Evolutionary conservation across 2,113 vertebrate genomes (phyloP).

Genomic region (Scomber japonicus): DNA sequence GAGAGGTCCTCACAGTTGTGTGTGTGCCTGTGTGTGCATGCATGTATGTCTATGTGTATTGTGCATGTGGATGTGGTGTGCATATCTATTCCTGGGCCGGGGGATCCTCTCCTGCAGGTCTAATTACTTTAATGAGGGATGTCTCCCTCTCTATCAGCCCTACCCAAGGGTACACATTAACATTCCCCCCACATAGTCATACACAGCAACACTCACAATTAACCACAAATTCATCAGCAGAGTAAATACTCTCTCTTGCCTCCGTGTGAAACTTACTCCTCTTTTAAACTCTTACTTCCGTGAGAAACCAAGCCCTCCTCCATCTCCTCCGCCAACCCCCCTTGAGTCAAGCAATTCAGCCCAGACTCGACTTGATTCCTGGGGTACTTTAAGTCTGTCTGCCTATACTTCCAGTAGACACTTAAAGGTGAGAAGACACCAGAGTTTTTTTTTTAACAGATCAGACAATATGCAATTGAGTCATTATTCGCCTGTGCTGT

Average conservation of each 20-base stretch:
- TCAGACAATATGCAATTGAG: slow-evolving; percentile 77
- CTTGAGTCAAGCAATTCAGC: slow-evolving; percentile 41
- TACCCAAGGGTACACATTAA: slow-evolving; percentile 79
- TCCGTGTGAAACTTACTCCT: slow-evolving; percentile 45
- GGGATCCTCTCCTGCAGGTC: slow-evolving; percentile 79
- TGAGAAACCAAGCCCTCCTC: slow-evolving; percentile 40
- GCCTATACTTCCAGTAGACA: slow-evolving; percentile 63
- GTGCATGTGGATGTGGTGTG: slow-evolving; percentile 27
- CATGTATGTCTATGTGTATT: slow-evolving; percentile 25
- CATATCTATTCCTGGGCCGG: slow-evolving; percentile 64
- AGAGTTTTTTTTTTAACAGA: slow-evolving; percentile 50
- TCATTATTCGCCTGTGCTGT: slow-evolving; percentile 63
- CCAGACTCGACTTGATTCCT: slow-evolving; percentile 33
- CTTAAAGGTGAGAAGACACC: slow-evolving; percentile 68
- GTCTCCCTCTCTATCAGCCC: slow-evolving; percentile 71
- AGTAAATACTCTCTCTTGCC: slow-evolving; percentile 61
- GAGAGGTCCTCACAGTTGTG: slow-evolving; percentile 17
- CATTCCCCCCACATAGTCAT: slow-evolving; percentile 75
- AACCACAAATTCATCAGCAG: slow-evolving; percentile 78
- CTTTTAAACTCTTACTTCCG: slow-evolving; percentile 57
- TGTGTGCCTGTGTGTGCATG: neutral
- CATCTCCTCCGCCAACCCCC: neutral
- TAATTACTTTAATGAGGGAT: slow-evolving; percentile 84
- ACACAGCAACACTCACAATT: slow-evolving; percentile 76
- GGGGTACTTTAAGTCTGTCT: slow-evolving; percentile 52